Conservation (phyloP, 2,888 invertebrate species). For the Petrophora chlorosata region DNA sequence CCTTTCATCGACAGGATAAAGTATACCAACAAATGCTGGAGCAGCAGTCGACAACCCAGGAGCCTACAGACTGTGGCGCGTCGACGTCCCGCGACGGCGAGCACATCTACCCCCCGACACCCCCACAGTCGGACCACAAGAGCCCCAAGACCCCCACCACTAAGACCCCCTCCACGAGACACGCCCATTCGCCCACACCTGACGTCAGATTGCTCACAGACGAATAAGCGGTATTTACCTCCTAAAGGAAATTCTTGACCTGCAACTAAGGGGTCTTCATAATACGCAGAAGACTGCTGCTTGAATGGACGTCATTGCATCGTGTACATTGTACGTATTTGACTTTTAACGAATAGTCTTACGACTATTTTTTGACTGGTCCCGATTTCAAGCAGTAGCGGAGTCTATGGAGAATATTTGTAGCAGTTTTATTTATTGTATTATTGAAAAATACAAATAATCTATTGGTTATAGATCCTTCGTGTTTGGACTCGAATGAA, state of each 20-base stretch:
- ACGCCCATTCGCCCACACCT: slow-evolving; percentile 40
- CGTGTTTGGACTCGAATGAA: no score
- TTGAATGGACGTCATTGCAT: no score
- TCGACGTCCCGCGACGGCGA: slow-evolving; percentile 48
- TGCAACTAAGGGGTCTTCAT: no score
- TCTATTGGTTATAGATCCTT: no score
- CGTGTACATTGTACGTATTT: slow-evolving; percentile 1
- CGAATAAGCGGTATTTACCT: slow-evolving; percentile 36
- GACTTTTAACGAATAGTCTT: neutral
- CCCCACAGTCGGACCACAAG: slow-evolving; percentile 76
- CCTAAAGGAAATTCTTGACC: no score
- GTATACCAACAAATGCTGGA: slow-evolving; percentile 64
- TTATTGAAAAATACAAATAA: no score
- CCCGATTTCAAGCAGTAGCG: neutral
- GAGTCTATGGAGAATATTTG: neutral
- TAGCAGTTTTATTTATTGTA: neutral
- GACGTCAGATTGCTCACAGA: slow-evolving; percentile 44
- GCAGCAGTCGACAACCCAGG: slow-evolving; percentile 43
- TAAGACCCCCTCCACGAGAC: slow-evolving; percentile 64
- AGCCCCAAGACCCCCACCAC: slow-evolving; percentile 68
- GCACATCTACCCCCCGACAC: slow-evolving; percentile 73
- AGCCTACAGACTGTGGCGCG: slow-evolving; percentile 40
- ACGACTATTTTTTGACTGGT: slow-evolving; percentile 3
- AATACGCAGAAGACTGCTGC: no score
- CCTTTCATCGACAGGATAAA: slow-evolving; percentile 65